phyloP scores from a whole-genome alignment of 2,888 invertebrate genomes.

The Drosophila nigricruria region DNA sequence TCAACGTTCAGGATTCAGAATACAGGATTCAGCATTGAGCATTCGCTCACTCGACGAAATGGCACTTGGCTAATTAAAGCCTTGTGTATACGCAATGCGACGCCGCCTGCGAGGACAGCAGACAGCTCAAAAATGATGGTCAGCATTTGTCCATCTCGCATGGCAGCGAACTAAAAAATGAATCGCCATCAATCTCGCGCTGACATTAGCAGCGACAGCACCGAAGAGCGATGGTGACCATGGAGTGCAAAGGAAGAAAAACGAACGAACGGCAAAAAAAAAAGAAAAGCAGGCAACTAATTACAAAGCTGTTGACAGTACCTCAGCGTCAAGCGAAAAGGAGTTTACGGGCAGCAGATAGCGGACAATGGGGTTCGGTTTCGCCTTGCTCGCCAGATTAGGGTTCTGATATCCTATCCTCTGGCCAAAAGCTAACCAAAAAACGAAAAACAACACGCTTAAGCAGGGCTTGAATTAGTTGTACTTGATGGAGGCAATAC shows the following conservation, averaged over 20 bases:
- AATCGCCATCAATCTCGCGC: constrained; percentile 69
- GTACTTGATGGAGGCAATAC: background rate
- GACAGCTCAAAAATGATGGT: constrained; percentile 49
- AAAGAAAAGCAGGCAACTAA: constrained; percentile 62
- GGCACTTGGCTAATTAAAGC: constrained; percentile 56
- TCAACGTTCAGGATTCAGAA: background rate
- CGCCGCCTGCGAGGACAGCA: constrained; percentile 1
- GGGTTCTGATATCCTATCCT: constrained; percentile 27
- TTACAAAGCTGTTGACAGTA: constrained; percentile 62
- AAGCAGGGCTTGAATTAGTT: background rate
- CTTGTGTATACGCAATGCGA: constrained; percentile 33
- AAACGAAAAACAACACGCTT: background rate
- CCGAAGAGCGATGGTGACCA: constrained; percentile 21
- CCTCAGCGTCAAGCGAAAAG: constrained; percentile 33
- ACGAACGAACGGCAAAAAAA: background rate
- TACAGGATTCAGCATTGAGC: background rate
- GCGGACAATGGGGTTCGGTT: constrained; percentile 20
- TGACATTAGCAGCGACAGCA: constrained; percentile 54
- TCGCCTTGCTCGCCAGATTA: constrained; percentile 35
- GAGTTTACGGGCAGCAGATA: constrained; percentile 26
- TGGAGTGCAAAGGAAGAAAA: constrained; percentile 6
- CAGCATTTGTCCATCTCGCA: constrained; percentile 68
- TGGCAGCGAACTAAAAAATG: constrained; percentile 66
- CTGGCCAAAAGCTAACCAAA: constrained; percentile 2
- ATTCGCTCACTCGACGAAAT: background rate